These are phyloP conservation scores for Oriolus oriolus DNA, from an alignment of 2,113 vertebrate genomes.

Conservation along the genomic window DNA sequence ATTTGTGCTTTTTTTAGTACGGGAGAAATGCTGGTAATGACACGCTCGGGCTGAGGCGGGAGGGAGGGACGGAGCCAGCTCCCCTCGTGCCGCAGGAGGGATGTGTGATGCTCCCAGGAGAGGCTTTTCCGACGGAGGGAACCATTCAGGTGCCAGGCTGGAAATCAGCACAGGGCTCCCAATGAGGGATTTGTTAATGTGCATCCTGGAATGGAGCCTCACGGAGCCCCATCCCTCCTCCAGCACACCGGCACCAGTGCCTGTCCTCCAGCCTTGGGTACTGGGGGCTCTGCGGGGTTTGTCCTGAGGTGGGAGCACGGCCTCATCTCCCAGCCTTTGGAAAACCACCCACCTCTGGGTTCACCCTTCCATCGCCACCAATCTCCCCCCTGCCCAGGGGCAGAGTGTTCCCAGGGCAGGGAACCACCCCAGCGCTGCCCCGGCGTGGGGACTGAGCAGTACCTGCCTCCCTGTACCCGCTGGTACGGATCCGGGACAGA, in stretches of 20 bases:
- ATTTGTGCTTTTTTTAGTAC: slow-evolving; percentile 49
- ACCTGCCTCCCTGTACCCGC: background rate
- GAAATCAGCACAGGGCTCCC: background rate
- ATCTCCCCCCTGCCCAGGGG: background rate
- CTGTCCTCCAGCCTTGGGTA: background rate
- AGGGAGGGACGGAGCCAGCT: background rate
- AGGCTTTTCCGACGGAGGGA: background rate
- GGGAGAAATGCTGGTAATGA: background rate
- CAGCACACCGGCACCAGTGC: fast-evolving
- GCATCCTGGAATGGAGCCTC: background rate
- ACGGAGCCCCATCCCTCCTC: background rate
- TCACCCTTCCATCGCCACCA: background rate
- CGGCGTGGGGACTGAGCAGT: fast-evolving
- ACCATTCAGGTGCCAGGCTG: background rate
- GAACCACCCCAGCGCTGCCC: fast-evolving
- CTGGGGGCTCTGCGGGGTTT: background rate
- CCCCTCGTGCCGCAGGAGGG: background rate
- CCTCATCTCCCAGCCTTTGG: background rate
- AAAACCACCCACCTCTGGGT: background rate
- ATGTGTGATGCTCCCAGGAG: background rate
- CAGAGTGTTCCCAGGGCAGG: background rate
- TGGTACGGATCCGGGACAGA: fast-evolving
- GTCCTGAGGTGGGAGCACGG: fast-evolving
- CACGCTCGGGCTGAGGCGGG: background rate
- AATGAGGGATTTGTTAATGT: background rate